Evolutionary conservation across 2,888 invertebrate species (phyloP), one percentile per base, ranked within the genome.

Genomic region (Cryptosula pallasiana): DNA sequence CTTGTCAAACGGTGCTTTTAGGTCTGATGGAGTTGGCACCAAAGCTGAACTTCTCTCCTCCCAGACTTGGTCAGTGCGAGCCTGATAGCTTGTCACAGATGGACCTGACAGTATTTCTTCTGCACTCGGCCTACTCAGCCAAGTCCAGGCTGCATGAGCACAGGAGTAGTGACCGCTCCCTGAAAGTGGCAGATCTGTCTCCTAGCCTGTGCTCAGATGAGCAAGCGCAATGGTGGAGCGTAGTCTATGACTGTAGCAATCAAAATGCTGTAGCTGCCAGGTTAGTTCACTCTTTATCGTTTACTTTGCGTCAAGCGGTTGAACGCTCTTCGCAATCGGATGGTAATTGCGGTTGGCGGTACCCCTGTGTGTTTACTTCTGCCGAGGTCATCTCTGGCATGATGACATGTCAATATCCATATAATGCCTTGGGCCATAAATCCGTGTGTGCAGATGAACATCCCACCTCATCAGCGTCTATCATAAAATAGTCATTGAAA

Each of bases 191-290:
- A 25, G 78, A 78, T 69, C 77, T 85, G 63, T 78, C 79, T 45
- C 77, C 78, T 23, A 73, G 75, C 9, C 76, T 85, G 71, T 82
- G 83, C 74, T 79, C 81, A 0, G 75, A 76, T 27, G 79, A 79
- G 1, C 85, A 86, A 74, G 75, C 76, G 36, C 80, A 80, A 71
- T 88, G 88, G 87, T 89, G 89, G 86, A 73, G 75, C 29, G 78
- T 84, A 1, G 80, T 82, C 20, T 79, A 79, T 81, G 63, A 90
- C 89, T 81, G 89, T 92, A 79, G 90, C 85, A 75, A 82, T 81
- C 1, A 86, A 83, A 70, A 3, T 13, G 3, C 23, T 70, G 58
- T 25, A 9, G 34, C 36, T 13, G 32, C 16, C 3, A 35, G 45
- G 35, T 45, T 9, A 13, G 70, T 36, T 70, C 45, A 5, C 20